These are phyloP conservation scores for Spodoptera picta DNA, from an alignment of 2,888 invertebrate genomes.

Conservation along the genomic window DNA sequence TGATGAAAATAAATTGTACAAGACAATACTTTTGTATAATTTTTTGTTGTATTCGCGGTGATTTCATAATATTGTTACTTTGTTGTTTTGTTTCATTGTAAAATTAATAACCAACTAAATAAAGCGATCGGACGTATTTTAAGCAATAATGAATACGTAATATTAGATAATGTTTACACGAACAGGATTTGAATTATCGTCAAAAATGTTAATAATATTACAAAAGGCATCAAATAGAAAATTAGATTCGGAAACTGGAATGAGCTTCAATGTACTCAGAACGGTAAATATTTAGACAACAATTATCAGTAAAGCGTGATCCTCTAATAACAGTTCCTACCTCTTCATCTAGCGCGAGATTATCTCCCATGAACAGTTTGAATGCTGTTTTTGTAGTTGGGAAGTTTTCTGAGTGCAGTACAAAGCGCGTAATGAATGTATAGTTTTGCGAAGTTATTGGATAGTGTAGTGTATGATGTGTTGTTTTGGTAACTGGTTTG, in stretches of 20 bases:
- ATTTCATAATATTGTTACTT: no score
- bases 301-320: constrained; percentile 82
- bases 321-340: constrained; percentile 69
- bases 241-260: constrained; percentile 67
- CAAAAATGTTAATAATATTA: constrained; percentile 42
- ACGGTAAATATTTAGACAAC: constrained; percentile 85
- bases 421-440: constrained; percentile 61
- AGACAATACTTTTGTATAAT: no score
- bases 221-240: constrained; percentile 59
- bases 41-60: no score
- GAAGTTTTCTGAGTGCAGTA: constrained; percentile 1
- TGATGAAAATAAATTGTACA: no score
- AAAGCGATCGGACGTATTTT: no score
- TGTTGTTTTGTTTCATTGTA: no score
- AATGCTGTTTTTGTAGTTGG: constrained; percentile 53
- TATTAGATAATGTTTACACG: no score
- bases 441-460: constrained; percentile 34
- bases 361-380: constrained; percentile 35
- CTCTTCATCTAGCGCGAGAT: constrained; percentile 47
- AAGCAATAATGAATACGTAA: no score
- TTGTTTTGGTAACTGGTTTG: constrained; percentile 69
- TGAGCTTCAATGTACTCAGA: constrained; percentile 73
- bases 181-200: constrained; percentile 35
- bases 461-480: constrained; percentile 42
- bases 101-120: no score